Evolutionary conservation across 2,888 invertebrate species (phyloP), one percentile per base, ranked within the genome.

Genomic region (Drosophila pseudotakahashii): DNA sequence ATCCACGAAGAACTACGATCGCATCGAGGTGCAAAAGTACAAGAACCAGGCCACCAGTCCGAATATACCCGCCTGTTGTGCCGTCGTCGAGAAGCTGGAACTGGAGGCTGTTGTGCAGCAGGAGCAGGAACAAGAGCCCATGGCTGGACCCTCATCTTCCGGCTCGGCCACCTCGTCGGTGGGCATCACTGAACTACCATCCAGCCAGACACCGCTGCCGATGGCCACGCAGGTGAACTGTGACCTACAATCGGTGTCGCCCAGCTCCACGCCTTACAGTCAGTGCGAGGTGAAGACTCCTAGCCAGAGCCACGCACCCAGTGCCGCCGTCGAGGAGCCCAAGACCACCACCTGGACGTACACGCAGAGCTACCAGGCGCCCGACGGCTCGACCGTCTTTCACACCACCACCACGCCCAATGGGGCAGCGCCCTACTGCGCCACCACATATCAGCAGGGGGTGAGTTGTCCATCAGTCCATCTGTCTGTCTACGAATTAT

Each of bases 11-110:
- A 87, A 89, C 73, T 90, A 89, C 47, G 91, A 91, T 68, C 89
- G 89, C 72, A 91, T 91, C 59, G 92, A 92, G 78, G 90, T 92
- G 72, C 92, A 92, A 66, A 92, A 91, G 77, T 91, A 91, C 58
- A 92, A 92, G 76, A 90, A 92, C 74, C 92, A 92, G 84, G 92
- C 92, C 60, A 92, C 92, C 68, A 92, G 92, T 88, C 92, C 92
- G 62, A 92, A 92, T 69, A 92, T 92, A 80, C 92, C 92, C 14
- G 79, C 76, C 58, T 88, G 82, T 57, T 88, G 82, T 84, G 77
- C 77, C 7, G 68, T 54, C 11, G 79, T 76, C 30, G 83, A 87
- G 44, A 89, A 88, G 23, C 67, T 78, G 67, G 78, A 75, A 59
- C 48, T 58, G 58, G 72, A 55, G 14, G 10, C 41, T n/a, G 32